Evolutionary conservation across 1,140 invertebrate genomes (phyloP).

Genomic region (Drosophila serrata): DNA sequence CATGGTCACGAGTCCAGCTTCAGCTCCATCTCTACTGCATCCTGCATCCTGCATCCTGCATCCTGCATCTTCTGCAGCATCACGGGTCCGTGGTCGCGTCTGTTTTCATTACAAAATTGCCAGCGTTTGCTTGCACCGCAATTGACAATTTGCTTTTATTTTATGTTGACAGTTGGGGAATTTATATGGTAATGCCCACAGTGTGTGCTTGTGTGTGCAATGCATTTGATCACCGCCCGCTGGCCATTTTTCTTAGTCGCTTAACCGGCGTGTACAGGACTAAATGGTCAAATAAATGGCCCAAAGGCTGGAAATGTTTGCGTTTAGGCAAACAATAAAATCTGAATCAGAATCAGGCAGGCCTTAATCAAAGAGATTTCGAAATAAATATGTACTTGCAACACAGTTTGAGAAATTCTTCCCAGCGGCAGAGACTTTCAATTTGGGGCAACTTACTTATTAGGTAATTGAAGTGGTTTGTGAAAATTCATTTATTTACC

Average conservation of each 20-base stretch:
- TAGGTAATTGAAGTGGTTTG: background rate
- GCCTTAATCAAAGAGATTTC: background rate
- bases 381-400: background rate
- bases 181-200: slow-evolving; percentile 72
- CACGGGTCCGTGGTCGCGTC: slow-evolving; percentile 38
- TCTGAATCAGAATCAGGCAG: background rate
- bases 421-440: background rate
- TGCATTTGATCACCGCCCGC: slow-evolving; percentile 37
- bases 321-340: background rate
- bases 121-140: slow-evolving; percentile 67
- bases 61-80: slow-evolving; percentile 11
- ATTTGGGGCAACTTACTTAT: background rate
- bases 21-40: too few species aligned
- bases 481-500: background rate
- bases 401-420: background rate
- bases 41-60: slow-evolving; percentile 3
- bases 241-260: slow-evolving; percentile 61
- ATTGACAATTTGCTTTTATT: slow-evolving; percentile 80
- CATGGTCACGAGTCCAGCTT: slow-evolving; percentile 42
- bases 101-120: slow-evolving; percentile 79
- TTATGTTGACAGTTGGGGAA: slow-evolving; percentile 78
- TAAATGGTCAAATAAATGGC: slow-evolving; percentile 58
- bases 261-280: slow-evolving; percentile 16
- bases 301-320: slow-evolving; percentile 6
- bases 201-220: slow-evolving; percentile 13